phyloP scores from a whole-genome alignment of 2,113 vertebrate species.

The Picathartes gymnocephalus region DNA sequence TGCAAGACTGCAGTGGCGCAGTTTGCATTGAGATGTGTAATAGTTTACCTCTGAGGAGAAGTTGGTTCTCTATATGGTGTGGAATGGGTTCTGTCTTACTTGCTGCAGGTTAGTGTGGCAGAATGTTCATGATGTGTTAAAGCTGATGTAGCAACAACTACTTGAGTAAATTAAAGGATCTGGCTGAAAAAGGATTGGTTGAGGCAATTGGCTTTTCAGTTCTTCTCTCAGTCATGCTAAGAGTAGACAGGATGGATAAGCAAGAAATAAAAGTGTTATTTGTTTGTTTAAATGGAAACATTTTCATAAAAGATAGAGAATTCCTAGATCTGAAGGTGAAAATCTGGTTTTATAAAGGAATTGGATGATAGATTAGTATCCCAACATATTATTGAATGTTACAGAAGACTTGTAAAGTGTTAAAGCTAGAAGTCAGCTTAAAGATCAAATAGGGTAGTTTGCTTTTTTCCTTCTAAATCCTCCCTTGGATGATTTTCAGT shows the following conservation, averaged over 20 bases:
- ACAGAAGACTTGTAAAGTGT: not conserved
- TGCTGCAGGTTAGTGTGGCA: fast-evolving
- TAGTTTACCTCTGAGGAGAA: not conserved
- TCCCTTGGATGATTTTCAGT: not conserved
- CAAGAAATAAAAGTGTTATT: not conserved
- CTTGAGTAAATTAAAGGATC: not conserved
- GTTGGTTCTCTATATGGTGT: not conserved
- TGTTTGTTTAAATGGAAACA: not conserved
- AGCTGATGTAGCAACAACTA: not conserved
- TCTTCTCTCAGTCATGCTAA: not conserved
- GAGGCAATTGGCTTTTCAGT: not conserved
- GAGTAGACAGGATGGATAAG: not conserved
- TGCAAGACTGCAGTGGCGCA: not conserved
- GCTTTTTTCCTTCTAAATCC: not conserved
- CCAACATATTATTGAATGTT: not conserved
- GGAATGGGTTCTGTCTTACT: not conserved
- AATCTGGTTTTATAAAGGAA: not conserved
- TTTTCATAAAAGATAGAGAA: not conserved
- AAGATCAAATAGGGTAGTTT: not conserved
- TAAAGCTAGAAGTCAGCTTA: not conserved
- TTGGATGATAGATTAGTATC: not conserved
- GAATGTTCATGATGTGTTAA: not conserved
- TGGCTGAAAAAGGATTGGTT: not conserved
- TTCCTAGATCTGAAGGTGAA: not conserved
- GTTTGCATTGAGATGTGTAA: not conserved